Evolutionary conservation across 2,797 vertebrate species (phyloP).

Genomic region (Sebastes steindachneri): DNA sequence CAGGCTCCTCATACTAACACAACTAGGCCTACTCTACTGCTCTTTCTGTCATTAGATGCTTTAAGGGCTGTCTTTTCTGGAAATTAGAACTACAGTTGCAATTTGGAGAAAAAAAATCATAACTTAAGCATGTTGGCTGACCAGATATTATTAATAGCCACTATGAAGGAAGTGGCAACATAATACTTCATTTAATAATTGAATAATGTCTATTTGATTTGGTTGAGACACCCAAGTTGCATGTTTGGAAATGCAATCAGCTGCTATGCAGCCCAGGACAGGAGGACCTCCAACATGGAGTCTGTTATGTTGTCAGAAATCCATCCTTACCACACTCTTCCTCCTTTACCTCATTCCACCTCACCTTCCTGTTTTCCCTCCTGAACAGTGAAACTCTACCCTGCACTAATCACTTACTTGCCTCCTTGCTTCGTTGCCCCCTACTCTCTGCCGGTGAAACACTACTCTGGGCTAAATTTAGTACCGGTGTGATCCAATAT

Average conservation of each 20-base stretch:
- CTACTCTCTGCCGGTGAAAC: conserved; percentile 69
- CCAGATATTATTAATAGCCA: too few species aligned
- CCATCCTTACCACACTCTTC: background rate
- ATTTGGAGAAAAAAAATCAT: too few species aligned
- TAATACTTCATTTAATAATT: background rate
- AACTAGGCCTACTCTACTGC: background rate
- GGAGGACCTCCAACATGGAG: background rate
- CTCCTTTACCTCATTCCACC: conserved; percentile 24
- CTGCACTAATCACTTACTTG: conserved; percentile 44
- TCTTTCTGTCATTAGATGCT: background rate
- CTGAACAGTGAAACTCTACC: conserved; percentile 40
- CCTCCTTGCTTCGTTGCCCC: conserved; percentile 23
- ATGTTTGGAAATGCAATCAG: background rate
- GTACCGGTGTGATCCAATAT: conserved; percentile 71
- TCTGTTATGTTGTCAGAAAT: conserved; percentile 2
- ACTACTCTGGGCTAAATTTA: conserved; percentile 80
- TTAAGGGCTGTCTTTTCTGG: background rate
- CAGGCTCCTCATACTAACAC: background rate
- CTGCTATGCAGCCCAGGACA: background rate
- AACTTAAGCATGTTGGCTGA: background rate
- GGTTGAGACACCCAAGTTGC: background rate
- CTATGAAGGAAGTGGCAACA: background rate
- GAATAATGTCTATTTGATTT: background rate
- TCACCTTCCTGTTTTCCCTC: conserved; percentile 41
- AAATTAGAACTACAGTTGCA: too few species aligned